Conservation (phyloP, 2,888 invertebrate species). For the Lochmaea capreae region DNA sequence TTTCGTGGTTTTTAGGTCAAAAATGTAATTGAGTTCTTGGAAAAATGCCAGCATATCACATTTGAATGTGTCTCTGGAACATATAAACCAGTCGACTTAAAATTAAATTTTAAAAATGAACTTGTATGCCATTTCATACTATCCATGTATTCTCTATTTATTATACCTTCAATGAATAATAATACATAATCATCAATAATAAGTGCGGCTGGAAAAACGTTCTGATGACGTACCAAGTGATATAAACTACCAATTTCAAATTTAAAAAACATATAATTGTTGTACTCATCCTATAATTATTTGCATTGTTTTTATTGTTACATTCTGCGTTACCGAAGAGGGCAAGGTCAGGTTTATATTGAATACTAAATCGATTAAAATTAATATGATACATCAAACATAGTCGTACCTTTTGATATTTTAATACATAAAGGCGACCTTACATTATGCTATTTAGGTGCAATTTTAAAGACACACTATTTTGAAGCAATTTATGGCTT, state of each 20-base stretch:
- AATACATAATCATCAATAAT: background rate
- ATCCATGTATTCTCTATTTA: too few species aligned
- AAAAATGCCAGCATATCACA: slow-evolving; percentile 37
- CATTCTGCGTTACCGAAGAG: slow-evolving; percentile 18
- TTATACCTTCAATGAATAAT: too few species aligned
- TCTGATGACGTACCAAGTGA: background rate
- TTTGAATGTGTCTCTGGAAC: slow-evolving; percentile 27
- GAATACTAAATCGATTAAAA: slow-evolving; percentile 30
- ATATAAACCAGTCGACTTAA: background rate
- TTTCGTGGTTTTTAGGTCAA: slow-evolving; percentile 37
- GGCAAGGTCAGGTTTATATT: slow-evolving; percentile 33
- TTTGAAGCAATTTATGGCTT: too few species aligned
- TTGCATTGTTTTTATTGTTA: slow-evolving; percentile 5
- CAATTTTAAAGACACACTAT: too few species aligned
- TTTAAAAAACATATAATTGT: slow-evolving; percentile 4
- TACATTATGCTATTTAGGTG: too few species aligned
- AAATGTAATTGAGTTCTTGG: slow-evolving; percentile 35
- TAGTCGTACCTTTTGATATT: background rate
- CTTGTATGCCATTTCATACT: too few species aligned
- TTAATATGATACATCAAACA: slow-evolving; percentile 5
- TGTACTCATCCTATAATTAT: slow-evolving; percentile 11
- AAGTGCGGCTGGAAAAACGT: background rate
- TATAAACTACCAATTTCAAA: background rate
- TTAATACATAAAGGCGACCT: too few species aligned
- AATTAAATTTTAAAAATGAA: background rate